phyloP scores from a whole-genome alignment of 2,797 vertebrate species.

The Trachops cirrhosus region DNA sequence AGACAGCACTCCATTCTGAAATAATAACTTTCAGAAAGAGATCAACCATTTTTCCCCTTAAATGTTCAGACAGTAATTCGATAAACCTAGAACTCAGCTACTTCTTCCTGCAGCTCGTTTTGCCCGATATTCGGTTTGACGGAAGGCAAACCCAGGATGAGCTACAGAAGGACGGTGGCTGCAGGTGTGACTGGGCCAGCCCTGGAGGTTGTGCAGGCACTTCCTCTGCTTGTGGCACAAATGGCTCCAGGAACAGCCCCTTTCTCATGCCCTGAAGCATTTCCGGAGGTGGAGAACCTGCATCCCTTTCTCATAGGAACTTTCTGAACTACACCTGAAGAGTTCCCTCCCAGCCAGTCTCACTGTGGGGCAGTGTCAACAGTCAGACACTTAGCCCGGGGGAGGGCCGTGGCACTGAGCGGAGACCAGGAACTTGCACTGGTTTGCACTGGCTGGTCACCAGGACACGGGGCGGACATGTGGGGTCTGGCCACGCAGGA shows the following conservation, averaged over 20 bases:
- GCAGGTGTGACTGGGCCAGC: accelerated
- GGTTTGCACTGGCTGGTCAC: not conserved
- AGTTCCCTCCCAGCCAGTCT: accelerated
- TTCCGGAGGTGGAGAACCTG: not conserved
- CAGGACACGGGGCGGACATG: accelerated
- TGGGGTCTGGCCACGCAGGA: accelerated
- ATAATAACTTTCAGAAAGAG: not conserved
- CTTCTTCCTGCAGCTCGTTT: not conserved
- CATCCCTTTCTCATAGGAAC: accelerated
- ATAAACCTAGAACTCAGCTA: not conserved
- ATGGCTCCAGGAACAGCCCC: not conserved
- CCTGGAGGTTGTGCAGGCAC: accelerated
- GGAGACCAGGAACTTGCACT: too few relatives aligned
- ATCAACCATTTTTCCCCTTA: accelerated
- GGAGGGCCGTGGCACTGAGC: not conserved
- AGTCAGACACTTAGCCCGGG: not conserved
- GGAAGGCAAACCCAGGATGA: accelerated
- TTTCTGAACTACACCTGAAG: accelerated
- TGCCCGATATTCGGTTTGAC: accelerated
- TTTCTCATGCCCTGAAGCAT: not conserved
- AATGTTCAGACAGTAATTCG: not conserved
- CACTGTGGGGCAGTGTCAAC: accelerated
- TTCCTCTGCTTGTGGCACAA: accelerated
- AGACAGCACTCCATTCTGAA: not conserved
- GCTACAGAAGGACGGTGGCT: accelerated